These are phyloP conservation scores for Platycheirus albimanus DNA, from an alignment of 2,888 invertebrate genomes.

Conservation along the genomic window DNA sequence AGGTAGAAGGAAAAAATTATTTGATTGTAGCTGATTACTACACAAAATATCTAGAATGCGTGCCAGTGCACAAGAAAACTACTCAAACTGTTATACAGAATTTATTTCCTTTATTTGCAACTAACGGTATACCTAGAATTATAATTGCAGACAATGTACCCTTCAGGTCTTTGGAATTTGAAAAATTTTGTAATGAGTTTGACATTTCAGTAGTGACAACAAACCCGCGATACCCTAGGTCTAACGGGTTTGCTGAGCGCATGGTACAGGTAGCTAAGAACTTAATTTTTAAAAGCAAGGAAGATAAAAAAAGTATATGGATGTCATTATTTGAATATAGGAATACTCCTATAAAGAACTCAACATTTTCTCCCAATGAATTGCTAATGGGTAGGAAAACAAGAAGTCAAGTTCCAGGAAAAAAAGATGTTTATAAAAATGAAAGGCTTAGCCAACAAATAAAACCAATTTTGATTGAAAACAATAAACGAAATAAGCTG, in stretches of 20 bases:
- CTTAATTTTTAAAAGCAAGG: too few species aligned
- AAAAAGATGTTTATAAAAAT: slow-evolving; percentile 12
- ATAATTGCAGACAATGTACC: too few species aligned
- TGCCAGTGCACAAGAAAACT: slow-evolving; percentile 36
- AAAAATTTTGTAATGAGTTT: too few species aligned
- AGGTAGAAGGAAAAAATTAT: slow-evolving; percentile 49
- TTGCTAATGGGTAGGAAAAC: slow-evolving; percentile 10
- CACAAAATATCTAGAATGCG: background rate
- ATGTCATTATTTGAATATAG: background rate
- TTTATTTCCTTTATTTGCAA: background rate
- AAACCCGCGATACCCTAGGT: too few species aligned
- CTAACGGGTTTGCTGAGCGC: too few species aligned
- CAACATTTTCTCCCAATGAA: background rate
- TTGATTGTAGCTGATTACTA: slow-evolving; percentile 75
- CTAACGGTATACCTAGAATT: too few species aligned
- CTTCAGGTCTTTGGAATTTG: too few species aligned
- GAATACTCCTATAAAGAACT: slow-evolving; percentile 6
- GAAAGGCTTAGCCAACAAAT: slow-evolving; percentile 12
- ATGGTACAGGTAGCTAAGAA: too few species aligned
- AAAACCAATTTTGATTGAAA: slow-evolving; percentile 12
- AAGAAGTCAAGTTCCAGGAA: slow-evolving; percentile 2
- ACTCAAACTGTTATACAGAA: too few species aligned
- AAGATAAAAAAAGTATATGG: too few species aligned
- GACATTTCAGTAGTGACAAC: too few species aligned
- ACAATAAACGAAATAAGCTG: background rate